Evolutionary conservation across 2,113 vertebrate genomes (phyloP), one percentile per base, ranked within the genome.

Genomic region (Penelope pileata): DNA sequence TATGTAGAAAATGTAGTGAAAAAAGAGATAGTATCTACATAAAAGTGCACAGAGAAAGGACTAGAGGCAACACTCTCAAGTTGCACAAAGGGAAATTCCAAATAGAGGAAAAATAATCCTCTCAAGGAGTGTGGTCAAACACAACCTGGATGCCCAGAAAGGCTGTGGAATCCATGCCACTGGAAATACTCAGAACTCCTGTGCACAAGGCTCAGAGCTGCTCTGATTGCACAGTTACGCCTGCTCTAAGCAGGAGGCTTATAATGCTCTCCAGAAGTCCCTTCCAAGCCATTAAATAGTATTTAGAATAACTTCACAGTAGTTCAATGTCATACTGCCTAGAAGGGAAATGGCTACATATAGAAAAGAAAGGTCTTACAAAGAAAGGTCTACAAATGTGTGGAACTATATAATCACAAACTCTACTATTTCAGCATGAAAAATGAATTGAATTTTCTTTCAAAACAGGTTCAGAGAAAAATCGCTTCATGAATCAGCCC

Each of bases 361-460:
- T 54, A 45, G 82, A 80, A 88, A 88, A 86, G 14, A 53, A 89
- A 87, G 78, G n/a, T n/a, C n/a, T n/a, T n/a, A n/a, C n/a, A n/a
- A n/a, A n/a, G n/a, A n/a, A n/a, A n/a, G n/a, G n/a, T n/a, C 26
- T 53, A 76, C 1, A 14, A 85, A 76, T 66, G 27, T 42, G 79
- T 16, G 59, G 30, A 89, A n/a, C 70, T 91, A 60, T 56, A 53
- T 79, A 87, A 82, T 90, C 77, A 72, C 53, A 73, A 87, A 68
- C 79, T 64, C 54, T 76, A n/a, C 62, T 72, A 83, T 91, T 93
- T 95, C 54, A 80, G 63, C 63, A 93, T 88, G 90, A 96, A 96
- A 94, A 95, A 90, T 90, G 96, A 90, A 94, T 93, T 94, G 34
- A 86, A 77, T 92, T 94, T 93, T 70, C 89, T 84, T 78, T 81